Base-by-base conservation (phyloP, 1,140 invertebrate genomes). In the Diabrotica virgifera region DNA sequence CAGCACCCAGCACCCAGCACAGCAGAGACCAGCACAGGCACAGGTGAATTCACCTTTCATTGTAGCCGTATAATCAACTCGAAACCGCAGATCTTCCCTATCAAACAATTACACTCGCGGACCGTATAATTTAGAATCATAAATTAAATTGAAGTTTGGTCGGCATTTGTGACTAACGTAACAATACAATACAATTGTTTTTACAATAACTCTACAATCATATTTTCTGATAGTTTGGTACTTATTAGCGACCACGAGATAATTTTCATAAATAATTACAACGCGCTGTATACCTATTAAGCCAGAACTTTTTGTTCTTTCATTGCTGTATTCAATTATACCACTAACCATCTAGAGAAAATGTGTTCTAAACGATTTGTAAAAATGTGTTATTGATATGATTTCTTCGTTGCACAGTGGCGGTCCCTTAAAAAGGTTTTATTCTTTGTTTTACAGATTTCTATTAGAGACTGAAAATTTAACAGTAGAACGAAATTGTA, bases 121-220 rank as follows among this genome's bases (percentile, higher is more conserved):
- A 62, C 60, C 60, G 60, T 62, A 62, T 62, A 62, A 62, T 62
- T 62, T 62, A 53, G 60, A 62, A 53, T 52, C 60, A 62, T 62
- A 62, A 62, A 62, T 62, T 62, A 62, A 62, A 62, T 62, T 62
- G 60, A 62, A 50, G 51, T 36, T 38, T 35, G 60, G 60, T 54
- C 60, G 60, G 52, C 37, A 55, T 53, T 55, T 55, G 60, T 62
- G 52, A 52, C 59, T 60, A 60, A 52, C 59, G 51, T 62, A 62
- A 54, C 8, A 62, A 62, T 62, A 54, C 60, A 62, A 62, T 62
- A 52, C 51, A 62, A 62, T 62, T 54, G 60, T 62, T 62, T 62
- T 62, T 62, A 62, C 60, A 62, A 62, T 62, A 62, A 10, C 8
- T 46, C 40, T 62, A 54, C 60, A 62, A 62, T 62, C 60, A 62